A percentile compares a stretch with the other conserved stretches of the same genome.
Evolutionary conservation across 1,140 invertebrate species (phyloP).

Genomic region (Rhyzopertha dominica): DNA sequence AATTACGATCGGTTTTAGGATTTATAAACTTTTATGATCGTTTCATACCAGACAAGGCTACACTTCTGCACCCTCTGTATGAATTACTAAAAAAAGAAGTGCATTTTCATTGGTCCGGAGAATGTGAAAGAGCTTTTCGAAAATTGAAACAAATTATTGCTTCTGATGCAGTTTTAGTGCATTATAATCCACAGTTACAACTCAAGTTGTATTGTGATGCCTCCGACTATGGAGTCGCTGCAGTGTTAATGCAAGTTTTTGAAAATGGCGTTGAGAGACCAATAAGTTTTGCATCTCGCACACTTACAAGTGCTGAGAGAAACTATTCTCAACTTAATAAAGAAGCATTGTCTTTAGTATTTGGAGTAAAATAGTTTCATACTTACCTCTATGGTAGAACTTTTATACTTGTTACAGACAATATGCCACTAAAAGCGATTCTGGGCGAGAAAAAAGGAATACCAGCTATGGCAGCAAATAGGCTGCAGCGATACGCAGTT

Average conservation of each 20-base stretch:
- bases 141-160: slow-evolving; percentile 32
- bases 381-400: slow-evolving; percentile 48
- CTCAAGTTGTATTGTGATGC: slow-evolving; percentile 24
- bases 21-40: slow-evolving; percentile 41
- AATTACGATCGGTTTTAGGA: slow-evolving; percentile 39
- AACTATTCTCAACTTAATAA: slow-evolving; percentile 36
- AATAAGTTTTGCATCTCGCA: slow-evolving; percentile 36
- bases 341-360: slow-evolving; percentile 34
- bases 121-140: slow-evolving; percentile 26
- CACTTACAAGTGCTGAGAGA: slow-evolving; percentile 25
- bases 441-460: slow-evolving; percentile 41
- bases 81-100: slow-evolving; percentile 27
- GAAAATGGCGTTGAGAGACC: slow-evolving; percentile 28
- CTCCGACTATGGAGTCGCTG: slow-evolving; percentile 13
- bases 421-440: slow-evolving; percentile 47
- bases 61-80: slow-evolving; percentile 31
- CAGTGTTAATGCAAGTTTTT: slow-evolving; percentile 43
- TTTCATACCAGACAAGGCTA: slow-evolving; percentile 33
- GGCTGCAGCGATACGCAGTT: slow-evolving; percentile 40
- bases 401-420: slow-evolving; percentile 49
- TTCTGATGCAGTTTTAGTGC: slow-evolving; percentile 24
- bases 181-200: slow-evolving; percentile 24
- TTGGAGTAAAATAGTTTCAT: slow-evolving; percentile 48
- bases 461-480: slow-evolving; percentile 33
- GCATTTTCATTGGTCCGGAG: slow-evolving; percentile 21